Conservation (phyloP, 2,113 vertebrate genomes). For the Pterocles burchelli region DNA sequence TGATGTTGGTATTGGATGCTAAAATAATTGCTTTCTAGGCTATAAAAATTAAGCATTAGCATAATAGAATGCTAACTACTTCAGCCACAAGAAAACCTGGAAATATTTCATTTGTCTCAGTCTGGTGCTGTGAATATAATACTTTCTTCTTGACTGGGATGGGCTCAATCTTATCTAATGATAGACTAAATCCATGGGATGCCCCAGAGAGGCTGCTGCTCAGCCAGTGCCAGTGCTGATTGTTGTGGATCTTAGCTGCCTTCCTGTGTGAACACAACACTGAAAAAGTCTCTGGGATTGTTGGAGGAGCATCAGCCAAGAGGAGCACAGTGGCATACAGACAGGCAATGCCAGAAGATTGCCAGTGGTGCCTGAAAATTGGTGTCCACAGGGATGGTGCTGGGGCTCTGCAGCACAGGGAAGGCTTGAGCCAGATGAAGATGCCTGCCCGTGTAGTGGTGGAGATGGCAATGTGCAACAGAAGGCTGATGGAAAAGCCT, state of each 20-base stretch:
- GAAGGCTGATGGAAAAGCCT: not conserved
- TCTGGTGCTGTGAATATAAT: not conserved
- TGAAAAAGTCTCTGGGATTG: not conserved
- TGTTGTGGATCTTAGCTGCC: not conserved
- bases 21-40: not conserved
- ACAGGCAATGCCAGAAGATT: fast-evolving
- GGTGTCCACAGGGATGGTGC: fast-evolving
- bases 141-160: not conserved
- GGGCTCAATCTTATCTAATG: not conserved
- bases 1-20: not conserved
- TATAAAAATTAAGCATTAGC: not conserved
- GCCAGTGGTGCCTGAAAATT: not conserved
- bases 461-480: fast-evolving
- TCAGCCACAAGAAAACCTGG: not conserved
- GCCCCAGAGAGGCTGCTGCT: not conserved
- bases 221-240: not conserved
- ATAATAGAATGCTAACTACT: not conserved
- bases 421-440: not conserved
- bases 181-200: not conserved
- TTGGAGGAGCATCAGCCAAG: not conserved
- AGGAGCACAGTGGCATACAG: not conserved
- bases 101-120: not conserved
- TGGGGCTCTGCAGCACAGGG: not conserved
- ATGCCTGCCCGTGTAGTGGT: not conserved
- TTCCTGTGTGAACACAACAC: not conserved